Evolutionary conservation across 1,140 invertebrate genomes (phyloP).

Genomic region (Ectropis grisescens): DNA sequence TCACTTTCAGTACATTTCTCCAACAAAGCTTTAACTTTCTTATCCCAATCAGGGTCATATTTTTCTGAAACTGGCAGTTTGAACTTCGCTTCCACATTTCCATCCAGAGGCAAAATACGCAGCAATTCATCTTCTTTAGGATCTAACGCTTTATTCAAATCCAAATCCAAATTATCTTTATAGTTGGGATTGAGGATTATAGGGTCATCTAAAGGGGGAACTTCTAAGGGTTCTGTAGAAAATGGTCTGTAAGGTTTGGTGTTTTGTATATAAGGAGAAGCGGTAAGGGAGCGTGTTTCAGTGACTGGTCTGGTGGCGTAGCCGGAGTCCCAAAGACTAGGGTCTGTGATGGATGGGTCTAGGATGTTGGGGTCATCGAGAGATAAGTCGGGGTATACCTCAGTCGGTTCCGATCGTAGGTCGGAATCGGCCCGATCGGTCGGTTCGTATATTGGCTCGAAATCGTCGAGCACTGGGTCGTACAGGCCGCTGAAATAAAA

Average conservation of each 20-base stretch:
- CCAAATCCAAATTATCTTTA: constrained; percentile 26
- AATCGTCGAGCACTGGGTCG: constrained; percentile 43
- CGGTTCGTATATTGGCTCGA: constrained; percentile 30
- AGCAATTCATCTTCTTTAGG: constrained; percentile 13
- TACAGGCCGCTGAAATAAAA: constrained; percentile 39
- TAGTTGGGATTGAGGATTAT: constrained; percentile 45
- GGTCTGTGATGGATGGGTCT: no score
- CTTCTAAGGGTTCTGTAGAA: constrained; percentile 32
- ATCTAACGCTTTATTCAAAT: constrained; percentile 7
- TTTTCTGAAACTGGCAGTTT: constrained; percentile 46
- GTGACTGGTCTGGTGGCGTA: neutral
- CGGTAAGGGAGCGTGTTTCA: constrained; percentile 23
- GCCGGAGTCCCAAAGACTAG: no score
- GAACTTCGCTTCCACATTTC: constrained; percentile 22
- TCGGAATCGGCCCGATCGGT: constrained; percentile 40
- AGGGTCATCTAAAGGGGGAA: constrained; percentile 41
- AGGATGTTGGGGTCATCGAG: no score
- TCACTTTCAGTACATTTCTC: no score
- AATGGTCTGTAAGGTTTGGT: constrained; percentile 44
- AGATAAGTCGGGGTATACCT: constrained; percentile 18
- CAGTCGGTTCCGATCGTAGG: constrained; percentile 31
- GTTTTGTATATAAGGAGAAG: constrained; percentile 22
- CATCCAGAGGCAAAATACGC: no score
- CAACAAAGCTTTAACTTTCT: no score
- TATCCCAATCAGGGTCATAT: constrained; percentile 36